Conservation (phyloP, 2,888 invertebrate genomes). For the Diplazon laetatorius region DNA sequence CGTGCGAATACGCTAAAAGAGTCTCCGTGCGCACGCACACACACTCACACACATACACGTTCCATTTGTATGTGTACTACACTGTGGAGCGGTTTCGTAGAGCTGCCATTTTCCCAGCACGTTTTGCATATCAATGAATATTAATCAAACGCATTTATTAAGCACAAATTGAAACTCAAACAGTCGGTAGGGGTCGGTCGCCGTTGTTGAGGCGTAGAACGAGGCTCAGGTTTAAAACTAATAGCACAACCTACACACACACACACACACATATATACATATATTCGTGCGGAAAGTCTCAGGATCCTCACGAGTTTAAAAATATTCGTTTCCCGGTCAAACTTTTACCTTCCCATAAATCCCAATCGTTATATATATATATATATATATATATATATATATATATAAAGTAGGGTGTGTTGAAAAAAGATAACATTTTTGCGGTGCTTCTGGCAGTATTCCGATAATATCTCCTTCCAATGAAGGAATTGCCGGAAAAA, state of each 20-base stretch:
- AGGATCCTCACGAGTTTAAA: not conserved
- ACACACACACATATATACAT: not conserved
- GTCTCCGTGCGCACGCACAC: too few species aligned
- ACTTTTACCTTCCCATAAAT: not conserved
- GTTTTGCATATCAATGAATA: slow-evolving; percentile 78
- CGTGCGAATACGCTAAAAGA: slow-evolving; percentile 35
- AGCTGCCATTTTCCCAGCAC: slow-evolving; percentile 70
- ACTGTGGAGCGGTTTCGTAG: slow-evolving; percentile 54
- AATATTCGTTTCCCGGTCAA: not conserved
- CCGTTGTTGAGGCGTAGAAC: slow-evolving; percentile 17
- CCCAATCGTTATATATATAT: not conserved
- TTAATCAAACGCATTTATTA: slow-evolving; percentile 78
- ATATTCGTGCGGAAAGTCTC: not conserved
- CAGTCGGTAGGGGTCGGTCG: slow-evolving; percentile 55
- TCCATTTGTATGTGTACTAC: slow-evolving; percentile 20
- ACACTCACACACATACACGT: too few species aligned
- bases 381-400: not conserved
- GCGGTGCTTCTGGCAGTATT: too few species aligned
- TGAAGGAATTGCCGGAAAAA: not conserved
- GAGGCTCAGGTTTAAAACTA: slow-evolving; percentile 26
- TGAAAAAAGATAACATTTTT: too few species aligned
- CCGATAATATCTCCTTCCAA: not conserved
- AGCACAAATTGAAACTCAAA: slow-evolving; percentile 77
- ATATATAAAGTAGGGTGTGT: too few species aligned
- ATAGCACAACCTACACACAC: not conserved